Percentiles rank a stretch among this genome's conserved stretches.
These are phyloP conservation scores for Ophiodon elongatus DNA, from an alignment of 2,113 vertebrate genomes.

Conservation along the genomic window DNA sequence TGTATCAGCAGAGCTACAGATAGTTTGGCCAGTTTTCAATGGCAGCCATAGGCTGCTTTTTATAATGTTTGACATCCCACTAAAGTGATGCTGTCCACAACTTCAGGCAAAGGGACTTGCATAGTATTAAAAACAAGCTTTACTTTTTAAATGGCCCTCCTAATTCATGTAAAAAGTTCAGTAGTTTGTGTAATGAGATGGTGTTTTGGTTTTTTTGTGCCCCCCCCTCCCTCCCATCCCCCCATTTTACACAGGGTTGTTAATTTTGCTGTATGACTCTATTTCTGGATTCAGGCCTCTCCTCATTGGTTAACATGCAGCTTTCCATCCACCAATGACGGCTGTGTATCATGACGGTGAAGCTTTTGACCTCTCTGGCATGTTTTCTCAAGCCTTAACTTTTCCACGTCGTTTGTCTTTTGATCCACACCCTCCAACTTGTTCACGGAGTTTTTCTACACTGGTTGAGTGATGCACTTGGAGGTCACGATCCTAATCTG, in stretches of 20 bases:
- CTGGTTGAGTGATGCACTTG: constrained; percentile 73
- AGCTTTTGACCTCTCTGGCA: constrained; percentile 37
- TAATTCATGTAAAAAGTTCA: constrained; percentile 72
- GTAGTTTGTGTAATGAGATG: constrained; percentile 54
- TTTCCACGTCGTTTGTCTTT: constrained; percentile 56
- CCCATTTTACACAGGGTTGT: constrained; percentile 48
- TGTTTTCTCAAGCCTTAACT: constrained; percentile 33
- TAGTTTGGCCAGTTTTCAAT: constrained; percentile 62
- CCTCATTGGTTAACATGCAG: constrained; percentile 40
- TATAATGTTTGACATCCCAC: constrained; percentile 44
- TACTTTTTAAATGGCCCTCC: constrained; percentile 44
- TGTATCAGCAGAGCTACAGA: constrained; percentile 47
- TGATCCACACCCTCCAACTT: constrained; percentile 54
- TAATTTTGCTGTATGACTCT: constrained; percentile 35
- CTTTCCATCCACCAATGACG: constrained; percentile 65
- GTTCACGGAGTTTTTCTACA: constrained; percentile 68
- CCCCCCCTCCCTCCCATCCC: neutral
- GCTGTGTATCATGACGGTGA: constrained; percentile 27
- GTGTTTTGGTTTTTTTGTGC: constrained; percentile 47
- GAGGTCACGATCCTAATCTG: constrained; percentile 47
- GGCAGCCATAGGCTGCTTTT: constrained; percentile 41
- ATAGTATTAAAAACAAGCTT: constrained; percentile 50
- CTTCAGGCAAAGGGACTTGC: constrained; percentile 60
- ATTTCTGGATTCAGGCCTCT: constrained; percentile 43
- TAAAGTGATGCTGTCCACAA: constrained; percentile 52